Percentiles rank a stretch among this genome's conserved stretches.
These are phyloP conservation scores for Calameuta filiformis DNA, from an alignment of 2,888 invertebrate species.

Conservation along the genomic window DNA sequence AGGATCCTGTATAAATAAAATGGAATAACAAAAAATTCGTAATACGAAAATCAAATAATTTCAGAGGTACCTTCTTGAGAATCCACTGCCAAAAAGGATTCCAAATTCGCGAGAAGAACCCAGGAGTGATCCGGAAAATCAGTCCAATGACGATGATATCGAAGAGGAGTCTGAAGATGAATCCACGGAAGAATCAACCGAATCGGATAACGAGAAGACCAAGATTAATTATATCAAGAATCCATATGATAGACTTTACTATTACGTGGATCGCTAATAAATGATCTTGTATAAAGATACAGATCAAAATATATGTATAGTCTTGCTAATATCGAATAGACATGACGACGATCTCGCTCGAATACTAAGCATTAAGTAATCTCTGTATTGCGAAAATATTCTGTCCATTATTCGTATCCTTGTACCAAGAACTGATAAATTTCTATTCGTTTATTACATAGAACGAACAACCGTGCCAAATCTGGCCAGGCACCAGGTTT, in stretches of 20 bases:
- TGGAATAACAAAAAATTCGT: neutral
- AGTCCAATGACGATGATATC: constrained; percentile 16
- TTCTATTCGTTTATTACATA: neutral
- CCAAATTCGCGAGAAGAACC: constrained; percentile 5
- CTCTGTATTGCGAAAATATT: no score
- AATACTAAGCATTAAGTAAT: no score
- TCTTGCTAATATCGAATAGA: neutral
- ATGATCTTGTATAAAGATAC: constrained; percentile 1
- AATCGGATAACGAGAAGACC: no score
- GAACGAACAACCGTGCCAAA: neutral
- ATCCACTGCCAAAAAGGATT: constrained; percentile 6
- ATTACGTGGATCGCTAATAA: constrained; percentile 36
- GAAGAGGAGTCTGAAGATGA: constrained; percentile 8
- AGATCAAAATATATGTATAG: neutral
- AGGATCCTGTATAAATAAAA: neutral
- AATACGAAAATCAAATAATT: constrained; percentile 1
- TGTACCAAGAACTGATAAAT: neutral
- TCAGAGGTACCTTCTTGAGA: neutral
- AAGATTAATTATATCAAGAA: constrained; percentile 28
- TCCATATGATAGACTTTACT: constrained; percentile 39
- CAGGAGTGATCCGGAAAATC: neutral
- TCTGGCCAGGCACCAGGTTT: neutral
- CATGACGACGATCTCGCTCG: neutral
- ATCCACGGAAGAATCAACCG: no score
- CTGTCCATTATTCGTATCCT: no score